Conservation (phyloP, 2,888 invertebrate genomes). For the Polydrusus pterygomalis region DNA sequence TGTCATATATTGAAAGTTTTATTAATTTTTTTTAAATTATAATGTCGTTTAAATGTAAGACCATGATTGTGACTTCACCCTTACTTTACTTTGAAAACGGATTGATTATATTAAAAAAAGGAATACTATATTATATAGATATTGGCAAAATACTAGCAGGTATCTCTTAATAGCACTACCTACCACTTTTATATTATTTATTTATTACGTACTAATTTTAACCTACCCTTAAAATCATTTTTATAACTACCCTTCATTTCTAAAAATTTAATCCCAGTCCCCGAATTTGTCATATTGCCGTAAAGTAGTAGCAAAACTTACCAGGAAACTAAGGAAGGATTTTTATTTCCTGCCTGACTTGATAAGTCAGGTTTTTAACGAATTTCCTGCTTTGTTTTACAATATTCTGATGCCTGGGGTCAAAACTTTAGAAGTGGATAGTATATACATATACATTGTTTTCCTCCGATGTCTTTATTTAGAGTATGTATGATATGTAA, state of each 20-base stretch:
- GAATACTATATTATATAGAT: constrained; percentile 11
- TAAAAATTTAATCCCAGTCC: too few relatives aligned
- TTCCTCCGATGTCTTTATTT: constrained; percentile 54
- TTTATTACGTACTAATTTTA: constrained; percentile 53
- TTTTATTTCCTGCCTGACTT: too few relatives aligned
- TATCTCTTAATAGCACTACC: constrained; percentile 47
- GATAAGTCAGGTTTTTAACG: too few relatives aligned
- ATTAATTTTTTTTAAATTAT: too few relatives aligned
- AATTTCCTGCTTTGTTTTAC: too few relatives aligned
- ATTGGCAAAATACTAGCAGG: constrained; percentile 47
- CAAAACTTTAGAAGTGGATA: neutral
- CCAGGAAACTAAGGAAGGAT: too few relatives aligned
- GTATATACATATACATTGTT: constrained; percentile 48
- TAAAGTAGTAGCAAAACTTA: too few relatives aligned
- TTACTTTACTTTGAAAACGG: constrained; percentile 14
- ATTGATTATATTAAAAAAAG: constrained; percentile 22
- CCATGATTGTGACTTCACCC: constrained; percentile 13
- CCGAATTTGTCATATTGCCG: too few relatives aligned
- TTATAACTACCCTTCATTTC: neutral
- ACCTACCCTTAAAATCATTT: constrained; percentile 40
- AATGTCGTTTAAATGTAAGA: constrained; percentile 11
- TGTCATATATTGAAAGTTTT: too few relatives aligned
- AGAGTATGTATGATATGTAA: constrained; percentile 60
- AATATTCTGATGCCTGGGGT: too few relatives aligned
- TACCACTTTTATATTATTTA: constrained; percentile 46